A percentile compares a stretch with the other conserved stretches of the same genome.
phyloP scores from a whole-genome alignment of 2,797 vertebrate species.

The Notamacropus eugenii region DNA sequence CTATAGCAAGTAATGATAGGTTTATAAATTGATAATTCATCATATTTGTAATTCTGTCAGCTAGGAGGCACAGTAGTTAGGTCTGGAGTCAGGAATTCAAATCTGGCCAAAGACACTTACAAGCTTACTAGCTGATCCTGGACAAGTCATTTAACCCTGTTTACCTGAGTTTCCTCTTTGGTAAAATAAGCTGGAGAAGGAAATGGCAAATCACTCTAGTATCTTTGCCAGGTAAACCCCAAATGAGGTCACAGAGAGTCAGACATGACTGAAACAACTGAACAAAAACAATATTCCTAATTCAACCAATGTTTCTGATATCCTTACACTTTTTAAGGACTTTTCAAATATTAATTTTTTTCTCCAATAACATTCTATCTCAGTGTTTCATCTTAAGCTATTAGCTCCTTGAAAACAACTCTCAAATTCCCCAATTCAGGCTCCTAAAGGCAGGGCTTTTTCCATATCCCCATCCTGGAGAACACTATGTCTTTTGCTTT shows the following conservation, averaged over 20 bases:
- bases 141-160: neutral
- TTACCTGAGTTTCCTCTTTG: neutral
- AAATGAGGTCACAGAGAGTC: neutral
- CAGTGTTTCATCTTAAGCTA: neutral
- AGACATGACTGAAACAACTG: neutral
- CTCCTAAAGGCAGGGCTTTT: too few relatives aligned
- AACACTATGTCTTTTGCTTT: neutral
- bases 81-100: neutral
- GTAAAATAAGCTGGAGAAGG: neutral
- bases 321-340: neutral
- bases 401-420: neutral
- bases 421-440: neutral
- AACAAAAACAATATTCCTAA: neutral
- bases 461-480: neutral
- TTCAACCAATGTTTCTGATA: neutral
- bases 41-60: neutral
- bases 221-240: neutral
- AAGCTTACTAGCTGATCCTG: neutral
- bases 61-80: neutral
- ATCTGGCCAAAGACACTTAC: neutral
- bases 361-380: neutral
- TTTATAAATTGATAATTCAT: neutral
- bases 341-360: slow-evolving; percentile 34
- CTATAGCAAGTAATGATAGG: neutral
- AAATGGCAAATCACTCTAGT: neutral